phyloP scores from a whole-genome alignment of 2,888 invertebrate genomes.

The Rhagium mordax region DNA sequence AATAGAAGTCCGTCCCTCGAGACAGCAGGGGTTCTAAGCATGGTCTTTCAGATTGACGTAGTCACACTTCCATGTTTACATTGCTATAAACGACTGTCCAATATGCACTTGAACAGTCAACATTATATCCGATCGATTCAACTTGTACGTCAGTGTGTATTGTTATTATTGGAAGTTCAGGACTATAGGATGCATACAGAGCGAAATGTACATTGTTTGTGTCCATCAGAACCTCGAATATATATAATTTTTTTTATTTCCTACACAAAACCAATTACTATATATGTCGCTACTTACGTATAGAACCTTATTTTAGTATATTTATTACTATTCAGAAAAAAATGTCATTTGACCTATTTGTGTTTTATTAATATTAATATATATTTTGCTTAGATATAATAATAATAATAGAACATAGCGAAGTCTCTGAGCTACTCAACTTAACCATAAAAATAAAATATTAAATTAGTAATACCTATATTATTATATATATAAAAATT shows the following conservation, averaged over 20 bases:
- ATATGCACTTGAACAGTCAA: constrained; percentile 53
- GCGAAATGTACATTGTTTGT: not conserved
- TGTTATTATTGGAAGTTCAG: constrained; percentile 7
- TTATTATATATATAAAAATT: too few relatives aligned
- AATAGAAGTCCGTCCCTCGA: constrained; percentile 47
- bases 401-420: too few relatives aligned
- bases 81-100: constrained; percentile 56
- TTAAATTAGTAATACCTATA: too few relatives aligned
- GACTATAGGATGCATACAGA: not conserved
- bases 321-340: too few relatives aligned
- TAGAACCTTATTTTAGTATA: too few relatives aligned
- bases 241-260: not conserved
- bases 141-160: constrained; percentile 15
- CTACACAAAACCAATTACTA: not conserved
- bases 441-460: too few relatives aligned
- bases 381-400: too few relatives aligned
- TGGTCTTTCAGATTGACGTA: constrained; percentile 34
- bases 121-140: constrained; percentile 43
- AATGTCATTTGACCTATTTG: too few relatives aligned
- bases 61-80: constrained; percentile 55
- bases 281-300: too few relatives aligned
- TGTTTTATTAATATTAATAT: too few relatives aligned
- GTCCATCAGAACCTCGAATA: not conserved
- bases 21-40: constrained; percentile 45
- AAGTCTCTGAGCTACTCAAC: too few relatives aligned